Evolutionary conservation across 1,140 invertebrate species (phyloP), one percentile per base, ranked within the genome.

Genomic region (Diprion similis): DNA sequence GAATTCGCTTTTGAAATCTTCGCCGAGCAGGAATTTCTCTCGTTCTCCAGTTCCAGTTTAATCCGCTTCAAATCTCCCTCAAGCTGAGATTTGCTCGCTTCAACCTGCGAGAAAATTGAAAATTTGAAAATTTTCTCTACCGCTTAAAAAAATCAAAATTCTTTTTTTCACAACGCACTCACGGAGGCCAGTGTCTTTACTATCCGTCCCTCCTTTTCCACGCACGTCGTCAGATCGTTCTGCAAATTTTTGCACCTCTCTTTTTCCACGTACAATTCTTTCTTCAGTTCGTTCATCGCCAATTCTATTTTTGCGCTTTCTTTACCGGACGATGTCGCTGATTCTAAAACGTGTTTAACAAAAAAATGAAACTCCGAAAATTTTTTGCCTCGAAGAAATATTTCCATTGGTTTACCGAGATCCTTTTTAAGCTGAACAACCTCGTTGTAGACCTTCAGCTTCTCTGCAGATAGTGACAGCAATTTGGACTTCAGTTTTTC

Each of bases 401-500:
- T n/a, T 65, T 74, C 48, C 17, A 71, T 73, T 75, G 51, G 18
- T 6, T 19, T 77, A 87, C 86, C 85, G 46, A 87, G 80, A 69
- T 88, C 84, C 73, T 85, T 88, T 66, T 88, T 87, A 8, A 88
- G 71, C 66, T 87, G 83, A 47, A 86, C 82, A 73, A 88, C 83
- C 79, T 87, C 81, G 75, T 84, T 82, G 71, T 86, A 83, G 70
- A 87, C 77, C 77, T 87, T 88, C n/a, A 87, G 80, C 70, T 88
- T 88, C 46, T 88, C 86, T 0, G 85, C 83, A 0, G 85, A 85
- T 9, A 88, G 47, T 13, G 82, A 83, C 46, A 88, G 78, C 15
- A 88, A 90, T 88, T 82, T 92, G 85, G 82, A 81, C 67, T 89
- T 91, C 73, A 91, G 84, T 79, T 91, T 90, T 73, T 89, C 87